Evolutionary conservation across 2,797 vertebrate genomes (phyloP).

Genomic region (Rhinatrema bivittatum): DNA sequence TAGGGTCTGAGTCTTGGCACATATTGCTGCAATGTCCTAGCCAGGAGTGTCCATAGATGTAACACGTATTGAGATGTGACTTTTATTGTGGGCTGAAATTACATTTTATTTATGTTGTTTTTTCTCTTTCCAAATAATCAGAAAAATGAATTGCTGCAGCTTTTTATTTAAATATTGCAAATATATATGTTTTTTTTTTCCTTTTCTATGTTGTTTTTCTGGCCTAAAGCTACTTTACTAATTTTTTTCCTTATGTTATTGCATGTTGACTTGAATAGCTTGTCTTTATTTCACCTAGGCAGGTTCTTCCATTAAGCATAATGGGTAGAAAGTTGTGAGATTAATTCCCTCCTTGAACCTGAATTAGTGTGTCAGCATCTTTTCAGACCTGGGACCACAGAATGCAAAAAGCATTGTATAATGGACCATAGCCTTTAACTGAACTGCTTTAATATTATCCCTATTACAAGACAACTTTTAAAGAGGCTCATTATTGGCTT

Average conservation of each 20-base stretch:
- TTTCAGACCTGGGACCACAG: slow-evolving; percentile 50
- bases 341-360: slow-evolving; percentile 66
- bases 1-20: too few species aligned
- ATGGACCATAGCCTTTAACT: slow-evolving; percentile 63
- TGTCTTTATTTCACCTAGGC: slow-evolving; percentile 68
- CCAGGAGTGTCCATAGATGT: too few species aligned
- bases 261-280: slow-evolving; percentile 72
- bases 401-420: slow-evolving; percentile 49
- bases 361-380: slow-evolving; percentile 67
- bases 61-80: too few species aligned
- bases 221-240: slow-evolving; percentile 27
- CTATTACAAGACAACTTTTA: slow-evolving; percentile 75
- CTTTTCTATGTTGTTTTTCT: too few species aligned
- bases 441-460: slow-evolving; percentile 69
- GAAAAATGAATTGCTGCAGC: too few species aligned
- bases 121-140: too few species aligned
- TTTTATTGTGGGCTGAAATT: too few species aligned
- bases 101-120: too few species aligned
- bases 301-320: slow-evolving; percentile 70
- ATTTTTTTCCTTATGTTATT: slow-evolving; percentile 58
- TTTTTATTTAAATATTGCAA: slow-evolving; percentile 10
- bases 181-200: slow-evolving; percentile 30
- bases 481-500: slow-evolving; percentile 84
- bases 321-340: slow-evolving; percentile 64
- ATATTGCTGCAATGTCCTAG: too few species aligned